phyloP scores from a whole-genome alignment of 1,140 invertebrate species.

The Conopomorpha cramerella region DNA sequence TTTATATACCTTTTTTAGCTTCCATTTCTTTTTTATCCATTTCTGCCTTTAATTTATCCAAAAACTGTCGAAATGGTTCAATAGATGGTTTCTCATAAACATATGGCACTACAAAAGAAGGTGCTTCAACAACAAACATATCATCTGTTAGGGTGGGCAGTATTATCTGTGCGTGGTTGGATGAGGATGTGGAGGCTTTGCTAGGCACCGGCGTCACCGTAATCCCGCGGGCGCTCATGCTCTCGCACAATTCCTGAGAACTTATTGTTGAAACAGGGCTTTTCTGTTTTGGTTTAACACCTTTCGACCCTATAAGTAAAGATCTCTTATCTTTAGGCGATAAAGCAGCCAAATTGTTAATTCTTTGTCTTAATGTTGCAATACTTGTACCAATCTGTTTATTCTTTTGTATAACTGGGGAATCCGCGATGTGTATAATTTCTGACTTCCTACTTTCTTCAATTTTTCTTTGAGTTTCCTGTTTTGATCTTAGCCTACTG shows the following conservation, averaged over 20 bases:
- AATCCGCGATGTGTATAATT: too few relatives aligned
- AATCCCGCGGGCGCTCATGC: slow-evolving; percentile 37
- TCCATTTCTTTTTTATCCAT: slow-evolving; percentile 31
- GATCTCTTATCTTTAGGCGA: too few relatives aligned
- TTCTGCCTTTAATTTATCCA: slow-evolving; percentile 63
- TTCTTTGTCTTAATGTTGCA: too few relatives aligned
- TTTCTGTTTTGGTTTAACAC: too few relatives aligned
- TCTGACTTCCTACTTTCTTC: too few relatives aligned
- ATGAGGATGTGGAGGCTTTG: slow-evolving; percentile 19
- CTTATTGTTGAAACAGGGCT: too few relatives aligned
- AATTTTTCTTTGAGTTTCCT: too few relatives aligned
- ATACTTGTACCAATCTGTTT: too few relatives aligned
- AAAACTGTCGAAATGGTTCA: slow-evolving; percentile 76
- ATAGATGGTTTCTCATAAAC: slow-evolving; percentile 88
- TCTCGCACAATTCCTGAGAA: slow-evolving; percentile 40
- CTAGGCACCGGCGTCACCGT: slow-evolving; percentile 43
- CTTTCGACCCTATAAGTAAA: too few relatives aligned
- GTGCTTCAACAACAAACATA: slow-evolving; percentile 89
- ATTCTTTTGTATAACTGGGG: too few relatives aligned
- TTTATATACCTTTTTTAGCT: slow-evolving; percentile 39
- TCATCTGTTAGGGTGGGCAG: slow-evolving; percentile 83
- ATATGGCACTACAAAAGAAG: slow-evolving; percentile 89
- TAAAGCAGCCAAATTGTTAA: too few relatives aligned
- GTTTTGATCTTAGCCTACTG: too few relatives aligned
- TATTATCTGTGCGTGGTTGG: slow-evolving; percentile 58